Evolutionary conservation across 2,888 invertebrate genomes (phyloP).

Genomic region (Tinea semifulvella): DNA sequence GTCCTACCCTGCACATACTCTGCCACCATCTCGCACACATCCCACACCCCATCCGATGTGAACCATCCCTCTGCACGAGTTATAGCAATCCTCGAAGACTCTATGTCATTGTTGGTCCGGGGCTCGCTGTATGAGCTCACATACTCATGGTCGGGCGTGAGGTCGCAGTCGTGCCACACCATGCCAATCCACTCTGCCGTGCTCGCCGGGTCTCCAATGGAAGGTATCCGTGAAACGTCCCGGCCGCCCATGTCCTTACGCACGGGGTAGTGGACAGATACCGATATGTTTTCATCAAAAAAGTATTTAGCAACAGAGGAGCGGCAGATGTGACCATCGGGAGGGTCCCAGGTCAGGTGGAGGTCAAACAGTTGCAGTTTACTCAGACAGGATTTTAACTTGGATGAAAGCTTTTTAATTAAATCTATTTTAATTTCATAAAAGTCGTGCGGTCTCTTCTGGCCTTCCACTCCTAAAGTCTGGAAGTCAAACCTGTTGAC

Average conservation of each 20-base stretch:
- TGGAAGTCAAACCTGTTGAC: not conserved
- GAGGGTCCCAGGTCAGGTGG: not conserved
- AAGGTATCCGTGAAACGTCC: not conserved
- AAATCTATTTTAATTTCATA: not conserved
- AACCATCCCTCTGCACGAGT: not conserved
- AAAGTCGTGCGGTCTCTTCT: not conserved
- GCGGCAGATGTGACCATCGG: not conserved
- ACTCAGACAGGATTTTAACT: not conserved
- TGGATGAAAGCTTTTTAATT: not conserved
- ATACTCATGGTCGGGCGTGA: not conserved
- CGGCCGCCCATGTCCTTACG: not conserved
- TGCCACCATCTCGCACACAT: not conserved
- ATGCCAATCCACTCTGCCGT: not conserved
- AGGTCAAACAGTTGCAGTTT: not conserved
- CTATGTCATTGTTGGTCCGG: not conserved
- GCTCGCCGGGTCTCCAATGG: too few relatives aligned
- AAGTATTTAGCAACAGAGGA: slow-evolving; percentile 4
- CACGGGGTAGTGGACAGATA: not conserved
- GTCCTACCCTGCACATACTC: not conserved
- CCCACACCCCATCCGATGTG: not conserved
- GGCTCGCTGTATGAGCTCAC: not conserved
- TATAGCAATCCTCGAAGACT: not conserved
- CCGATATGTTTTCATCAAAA: not conserved
- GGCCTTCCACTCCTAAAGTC: not conserved
- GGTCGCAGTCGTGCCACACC: not conserved